Evolutionary conservation across 2,888 invertebrate species (phyloP), one percentile per base, ranked within the genome.

Genomic region (Spilarctia lutea): DNA sequence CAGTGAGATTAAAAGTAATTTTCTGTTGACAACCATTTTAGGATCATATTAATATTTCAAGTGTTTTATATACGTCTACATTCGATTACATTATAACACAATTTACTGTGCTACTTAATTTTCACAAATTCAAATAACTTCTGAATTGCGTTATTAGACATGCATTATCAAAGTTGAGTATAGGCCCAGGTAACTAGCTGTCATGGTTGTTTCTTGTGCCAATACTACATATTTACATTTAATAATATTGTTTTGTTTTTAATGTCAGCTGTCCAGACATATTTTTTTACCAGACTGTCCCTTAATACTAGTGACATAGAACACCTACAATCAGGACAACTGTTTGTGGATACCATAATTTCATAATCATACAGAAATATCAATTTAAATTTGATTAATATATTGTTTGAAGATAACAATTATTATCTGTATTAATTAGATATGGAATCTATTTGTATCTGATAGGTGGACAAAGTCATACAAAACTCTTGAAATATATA

Each of bases 1-100:
- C 89, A 89, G 86, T 91, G 91, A 91, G 91, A 91, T 91, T 91
- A 89, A 79, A 75, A 75, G 65, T 81, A 80, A 73, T 80, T 72
- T 84, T 83, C 76, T 79, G 74, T 81, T 80, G 71, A 65, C 48
- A 73, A 75, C 78, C 75, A 67, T 71, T 48, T 80, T 48, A 69
- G 52, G 75, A 52, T 68, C 73, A 70, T 70, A 67, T 35, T 70
- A 30, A 11, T 77, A 67, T 63, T 82, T 80, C 79, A 73, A 78
- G 75, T 79, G 76, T 83, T 81, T 85, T 77, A 75, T 67, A 71
- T 33, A 71, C 30, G 20, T 16, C 13, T 65, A 35, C 35, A 24
- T 35, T 35, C 2, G 30, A 35, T 35, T 65, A 39, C 45, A 63
- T 10, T 42, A n/a, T 60, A 60, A n/a, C 11, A n/a, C 27, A 60